phyloP scores from a whole-genome alignment of 2,888 invertebrate genomes.

The Notodonta ziczac region DNA sequence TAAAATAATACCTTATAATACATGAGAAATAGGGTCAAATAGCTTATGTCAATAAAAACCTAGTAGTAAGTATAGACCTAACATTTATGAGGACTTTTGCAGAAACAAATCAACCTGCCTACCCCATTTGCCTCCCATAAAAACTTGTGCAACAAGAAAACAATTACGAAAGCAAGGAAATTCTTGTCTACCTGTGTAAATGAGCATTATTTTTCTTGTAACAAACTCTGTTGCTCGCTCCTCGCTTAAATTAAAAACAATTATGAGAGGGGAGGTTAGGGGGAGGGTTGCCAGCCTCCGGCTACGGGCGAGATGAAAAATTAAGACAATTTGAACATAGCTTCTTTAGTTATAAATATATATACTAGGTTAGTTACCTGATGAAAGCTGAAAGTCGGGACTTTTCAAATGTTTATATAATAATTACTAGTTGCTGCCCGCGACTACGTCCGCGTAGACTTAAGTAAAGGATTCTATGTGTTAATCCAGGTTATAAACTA shows the following conservation, averaged over 20 bases:
- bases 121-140: not conserved
- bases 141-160: constrained; percentile 7
- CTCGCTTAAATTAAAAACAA: constrained; percentile 82
- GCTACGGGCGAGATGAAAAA: constrained; percentile 76
- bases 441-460: too few species aligned
- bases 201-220: constrained; percentile 64
- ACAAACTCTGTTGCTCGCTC: constrained; percentile 61
- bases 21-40: too few species aligned
- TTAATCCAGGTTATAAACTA: too few species aligned
- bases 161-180: constrained; percentile 35
- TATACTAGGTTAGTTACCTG: constrained; percentile 23
- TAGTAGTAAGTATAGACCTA: too few species aligned
- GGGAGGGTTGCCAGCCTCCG: constrained; percentile 48
- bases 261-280: constrained; percentile 60
- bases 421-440: too few species aligned
- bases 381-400: constrained; percentile 5
- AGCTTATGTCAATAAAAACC: too few species aligned
- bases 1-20: too few species aligned
- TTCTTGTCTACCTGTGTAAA: constrained; percentile 44
- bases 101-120: not conserved
- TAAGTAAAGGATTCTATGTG: too few species aligned
- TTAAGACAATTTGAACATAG: constrained; percentile 80
- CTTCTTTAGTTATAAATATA: constrained; percentile 47
- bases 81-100: too few species aligned
- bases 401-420: not conserved